Evolutionary conservation across 2,888 invertebrate genomes (phyloP).

Genomic region (Sussaba pulchella): DNA sequence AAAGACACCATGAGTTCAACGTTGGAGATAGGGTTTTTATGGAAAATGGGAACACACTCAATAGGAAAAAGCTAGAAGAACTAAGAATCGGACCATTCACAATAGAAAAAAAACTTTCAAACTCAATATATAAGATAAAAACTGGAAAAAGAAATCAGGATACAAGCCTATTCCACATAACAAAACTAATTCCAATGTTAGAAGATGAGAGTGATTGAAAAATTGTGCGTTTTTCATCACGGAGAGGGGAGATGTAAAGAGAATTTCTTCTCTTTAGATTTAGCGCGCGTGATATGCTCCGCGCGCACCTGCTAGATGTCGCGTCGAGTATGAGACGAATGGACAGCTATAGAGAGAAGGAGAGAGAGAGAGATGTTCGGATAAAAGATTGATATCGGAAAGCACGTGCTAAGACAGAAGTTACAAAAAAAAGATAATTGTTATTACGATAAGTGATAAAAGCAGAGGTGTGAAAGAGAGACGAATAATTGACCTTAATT

Average conservation of each 20-base stretch:
- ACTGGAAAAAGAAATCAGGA: constrained; percentile 57
- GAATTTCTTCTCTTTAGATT: no score
- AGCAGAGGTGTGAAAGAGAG: no score
- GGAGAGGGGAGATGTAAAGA: constrained; percentile 37
- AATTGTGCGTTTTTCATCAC: constrained; percentile 34
- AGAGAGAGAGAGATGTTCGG: no score
- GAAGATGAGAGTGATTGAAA: constrained; percentile 33
- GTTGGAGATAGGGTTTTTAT: constrained; percentile 66
- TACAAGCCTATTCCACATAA: constrained; percentile 56
- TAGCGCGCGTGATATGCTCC: no score
- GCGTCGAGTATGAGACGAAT: no score
- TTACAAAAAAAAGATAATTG: no score
- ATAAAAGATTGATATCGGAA: no score
- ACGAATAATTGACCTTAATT: not conserved
- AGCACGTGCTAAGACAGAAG: no score
- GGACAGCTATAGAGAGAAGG: no score
- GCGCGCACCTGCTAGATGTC: no score
- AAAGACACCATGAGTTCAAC: constrained; percentile 71
- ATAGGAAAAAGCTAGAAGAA: constrained; percentile 74
- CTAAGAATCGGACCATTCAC: constrained; percentile 71
- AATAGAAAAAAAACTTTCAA: constrained; percentile 71
- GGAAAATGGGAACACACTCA: not conserved
- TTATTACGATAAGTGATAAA: no score
- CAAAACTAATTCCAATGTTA: constrained; percentile 47
- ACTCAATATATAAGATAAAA: constrained; percentile 69